Conservation (phyloP, 35 echinoderm and acorn worm genomes). For the Diadema setosum region DNA sequence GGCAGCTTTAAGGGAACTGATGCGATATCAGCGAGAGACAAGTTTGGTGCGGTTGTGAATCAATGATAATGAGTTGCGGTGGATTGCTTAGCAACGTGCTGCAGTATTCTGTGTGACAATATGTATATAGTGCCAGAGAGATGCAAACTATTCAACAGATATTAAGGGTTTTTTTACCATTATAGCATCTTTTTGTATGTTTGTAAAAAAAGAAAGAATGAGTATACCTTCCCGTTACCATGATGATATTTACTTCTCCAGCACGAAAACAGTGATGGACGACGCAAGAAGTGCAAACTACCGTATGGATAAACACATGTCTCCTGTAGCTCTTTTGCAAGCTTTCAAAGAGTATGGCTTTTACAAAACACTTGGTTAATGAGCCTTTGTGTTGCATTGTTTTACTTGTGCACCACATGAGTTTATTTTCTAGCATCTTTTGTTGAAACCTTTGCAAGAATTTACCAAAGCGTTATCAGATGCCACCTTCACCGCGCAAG, state of each 20-base stretch:
- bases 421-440: too few relatives aligned
- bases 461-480: too few relatives aligned
- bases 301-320: too few relatives aligned
- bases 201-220: neutral
- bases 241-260: neutral
- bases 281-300: neutral
- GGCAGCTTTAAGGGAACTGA: neutral
- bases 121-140: neutral
- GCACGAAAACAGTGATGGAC: neutral
- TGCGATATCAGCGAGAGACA: neutral
- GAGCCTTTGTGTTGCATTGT: too few relatives aligned
- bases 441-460: too few relatives aligned
- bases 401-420: too few relatives aligned
- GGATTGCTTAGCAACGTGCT: neutral
- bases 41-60: neutral
- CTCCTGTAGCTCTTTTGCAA: too few relatives aligned
- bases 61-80: neutral
- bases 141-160: neutral
- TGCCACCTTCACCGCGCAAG: too few relatives aligned
- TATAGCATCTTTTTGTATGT: neutral
- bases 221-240: neutral
- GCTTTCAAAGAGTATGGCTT: too few relatives aligned
- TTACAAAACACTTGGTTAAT: too few relatives aligned
- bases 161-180: neutral
- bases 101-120: conserved; percentile 4